phyloP scores from a whole-genome alignment of 2,888 invertebrate species.

The Oscheius sp. region DNA sequence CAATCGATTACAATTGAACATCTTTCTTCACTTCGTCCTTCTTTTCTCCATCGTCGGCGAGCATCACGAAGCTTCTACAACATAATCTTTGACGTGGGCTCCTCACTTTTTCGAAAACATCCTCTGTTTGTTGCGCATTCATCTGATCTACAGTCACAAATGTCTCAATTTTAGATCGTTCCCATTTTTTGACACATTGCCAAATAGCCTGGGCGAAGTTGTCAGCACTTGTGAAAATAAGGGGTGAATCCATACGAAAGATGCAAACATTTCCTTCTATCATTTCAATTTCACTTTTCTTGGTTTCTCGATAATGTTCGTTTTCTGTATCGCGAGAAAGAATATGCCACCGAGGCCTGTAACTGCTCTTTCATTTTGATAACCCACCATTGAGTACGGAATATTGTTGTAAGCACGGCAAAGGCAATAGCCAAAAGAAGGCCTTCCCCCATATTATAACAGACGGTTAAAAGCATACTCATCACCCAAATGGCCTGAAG shows the following conservation, averaged over 20 bases:
- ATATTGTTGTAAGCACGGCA: conserved; percentile 64
- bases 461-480: conserved; percentile 62
- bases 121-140: conserved; percentile 40
- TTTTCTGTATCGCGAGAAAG: conserved; percentile 57
- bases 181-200: conserved; percentile 56
- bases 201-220: conserved; percentile 62
- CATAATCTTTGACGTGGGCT: background rate
- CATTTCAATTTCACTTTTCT: conserved; percentile 51
- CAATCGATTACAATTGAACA: conserved; percentile 65
- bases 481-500: conserved; percentile 64
- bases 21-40: conserved; percentile 32
- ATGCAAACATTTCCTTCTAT: conserved; percentile 64
- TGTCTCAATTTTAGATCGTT: conserved; percentile 48
- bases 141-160: conserved; percentile 54
- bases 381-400: conserved; percentile 60
- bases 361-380: background rate
- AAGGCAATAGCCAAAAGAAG: conserved; percentile 63
- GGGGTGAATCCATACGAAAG: conserved; percentile 67
- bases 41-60: conserved; percentile 40
- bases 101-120: conserved; percentile 43
- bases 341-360: conserved; percentile 67
- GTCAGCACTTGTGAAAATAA: conserved; percentile 67
- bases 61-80: conserved; percentile 41
- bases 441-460: conserved; percentile 67
- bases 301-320: conserved; percentile 52